Evolutionary conservation across 2,888 invertebrate genomes (phyloP), one percentile per base, ranked within the genome.

Genomic region (Epiblema foenella): DNA sequence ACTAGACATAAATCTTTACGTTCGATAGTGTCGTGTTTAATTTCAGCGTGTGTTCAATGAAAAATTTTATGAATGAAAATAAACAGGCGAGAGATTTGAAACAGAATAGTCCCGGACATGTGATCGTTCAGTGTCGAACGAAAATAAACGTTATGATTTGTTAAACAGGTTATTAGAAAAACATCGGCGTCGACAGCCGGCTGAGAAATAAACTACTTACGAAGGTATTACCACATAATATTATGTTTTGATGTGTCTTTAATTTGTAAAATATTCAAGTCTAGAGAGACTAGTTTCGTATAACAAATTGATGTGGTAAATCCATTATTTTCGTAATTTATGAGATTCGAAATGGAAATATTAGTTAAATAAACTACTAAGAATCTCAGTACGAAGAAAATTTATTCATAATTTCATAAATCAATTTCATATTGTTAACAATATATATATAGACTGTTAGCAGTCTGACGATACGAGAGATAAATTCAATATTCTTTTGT

Each of bases 121-220:
- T 91, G 91, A 90, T 91, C 85, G 89, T 86, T 89, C 85, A 85
- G 87, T 87, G 84, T 82, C 80, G 85, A 91, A 90, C 88, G 78
- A 90, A 91, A 92, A 91, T 91, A 92, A 91, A 91, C 89, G 85
- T 86, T 89, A 90, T 90, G 88, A 90, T 90, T 90, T 88, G 87
- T 89, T 89, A 86, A 87, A 89, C 89, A 88, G 86, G 85, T 91
- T 91, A 91, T 91, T 91, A 89, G 88, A 86, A 89, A 89, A 91
- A 89, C 90, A 90, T 88, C 81, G 84, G 79, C 77, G 85, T 84
- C 84, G 89, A 86, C 85, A 82, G 85, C 82, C 82, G 85, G 81
- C 83, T 83, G 85, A 80, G 83, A 85, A 88, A 85, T 85, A 85
- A 86, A 85, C 84, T 85, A 82, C 83, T 82, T 81, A 81, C 54